Conservation (phyloP, 2,888 invertebrate species). For the Toxonevra muliebris region DNA sequence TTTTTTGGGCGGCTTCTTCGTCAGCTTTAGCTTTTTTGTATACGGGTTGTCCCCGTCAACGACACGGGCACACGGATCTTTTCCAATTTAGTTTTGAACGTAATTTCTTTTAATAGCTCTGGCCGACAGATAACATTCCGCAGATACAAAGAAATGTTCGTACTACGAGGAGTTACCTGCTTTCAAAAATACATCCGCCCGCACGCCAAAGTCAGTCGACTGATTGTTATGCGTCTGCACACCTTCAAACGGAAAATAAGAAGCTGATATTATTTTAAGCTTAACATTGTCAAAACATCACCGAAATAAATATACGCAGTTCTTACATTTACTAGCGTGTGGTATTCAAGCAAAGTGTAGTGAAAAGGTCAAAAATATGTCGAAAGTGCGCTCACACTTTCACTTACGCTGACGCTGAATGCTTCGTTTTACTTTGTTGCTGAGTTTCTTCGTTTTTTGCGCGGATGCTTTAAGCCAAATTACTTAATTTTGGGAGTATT, state of each 20-base stretch:
- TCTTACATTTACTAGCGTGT: no score
- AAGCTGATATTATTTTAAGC: no score
- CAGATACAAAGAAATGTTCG: constrained; percentile 39
- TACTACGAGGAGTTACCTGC: constrained; percentile 44
- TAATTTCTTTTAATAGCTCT: constrained; percentile 63
- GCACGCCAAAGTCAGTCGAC: not conserved
- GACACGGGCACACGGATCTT: constrained; percentile 23
- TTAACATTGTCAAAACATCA: no score
- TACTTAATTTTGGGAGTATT: constrained; percentile 49
- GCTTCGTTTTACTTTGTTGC: not conserved
- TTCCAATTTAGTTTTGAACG: constrained; percentile 62
- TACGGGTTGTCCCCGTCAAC: not conserved
- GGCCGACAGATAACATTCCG: constrained; percentile 57
- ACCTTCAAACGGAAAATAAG: no score
- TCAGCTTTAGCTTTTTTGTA: constrained; percentile 19
- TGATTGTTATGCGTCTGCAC: no score
- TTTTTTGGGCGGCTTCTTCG: constrained; percentile 12
- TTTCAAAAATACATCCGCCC: not conserved
- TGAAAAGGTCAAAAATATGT: no score
- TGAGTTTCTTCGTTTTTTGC: constrained; percentile 11
- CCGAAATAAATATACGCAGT: no score
- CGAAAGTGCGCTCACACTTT: no score
- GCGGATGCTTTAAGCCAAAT: constrained; percentile 56
- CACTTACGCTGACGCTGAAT: no score
- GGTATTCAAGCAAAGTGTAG: no score